Evolutionary conservation across 2,113 vertebrate genomes (phyloP).

Genomic region (Hyperoodon ampullatus): DNA sequence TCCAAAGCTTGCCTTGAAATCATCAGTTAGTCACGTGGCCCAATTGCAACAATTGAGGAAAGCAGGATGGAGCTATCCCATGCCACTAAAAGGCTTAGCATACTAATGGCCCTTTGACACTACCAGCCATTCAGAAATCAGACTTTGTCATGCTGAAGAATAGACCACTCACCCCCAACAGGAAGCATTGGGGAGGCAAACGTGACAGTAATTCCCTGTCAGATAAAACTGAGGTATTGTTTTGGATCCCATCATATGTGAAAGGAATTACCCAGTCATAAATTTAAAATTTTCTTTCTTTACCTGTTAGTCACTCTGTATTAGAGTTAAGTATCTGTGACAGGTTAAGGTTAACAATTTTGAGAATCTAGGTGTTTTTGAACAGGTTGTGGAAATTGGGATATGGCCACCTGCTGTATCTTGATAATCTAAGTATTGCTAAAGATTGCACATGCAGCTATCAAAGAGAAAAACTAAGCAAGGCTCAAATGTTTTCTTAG

Average conservation of each 20-base stretch:
- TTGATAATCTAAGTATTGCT: conserved; percentile 8
- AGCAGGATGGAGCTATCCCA: conserved; percentile 71
- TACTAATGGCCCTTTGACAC: conserved; percentile 80
- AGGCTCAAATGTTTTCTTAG: not conserved
- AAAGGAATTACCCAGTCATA: conserved; percentile 66
- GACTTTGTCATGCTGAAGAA: conserved; percentile 80
- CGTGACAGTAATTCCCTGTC: conserved; percentile 80
- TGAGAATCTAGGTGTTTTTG: conserved; percentile 62
- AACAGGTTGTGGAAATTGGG: conserved; percentile 13
- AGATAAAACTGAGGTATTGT: conserved; percentile 77
- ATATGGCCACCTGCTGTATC: conserved; percentile 1
- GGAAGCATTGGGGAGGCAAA: conserved; percentile 81
- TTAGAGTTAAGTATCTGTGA: conserved; percentile 52
- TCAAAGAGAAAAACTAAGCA: not conserved
- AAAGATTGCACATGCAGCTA: not conserved
- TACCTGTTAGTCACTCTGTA: conserved; percentile 31
- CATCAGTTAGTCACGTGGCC: conserved; percentile 49
- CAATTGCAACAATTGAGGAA: conserved; percentile 65
- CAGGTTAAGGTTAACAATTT: conserved; percentile 40
- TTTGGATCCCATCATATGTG: conserved; percentile 71
- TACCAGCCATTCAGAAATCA: conserved; percentile 77
- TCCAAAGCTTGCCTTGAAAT: conserved; percentile 70
- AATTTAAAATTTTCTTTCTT: conserved; percentile 55
- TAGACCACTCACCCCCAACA: conserved; percentile 76
- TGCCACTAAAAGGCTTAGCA: conserved; percentile 79